These are phyloP conservation scores for Drosophila grimshawi DNA, from an alignment of 1,140 invertebrate genomes.

Conservation along the genomic window DNA sequence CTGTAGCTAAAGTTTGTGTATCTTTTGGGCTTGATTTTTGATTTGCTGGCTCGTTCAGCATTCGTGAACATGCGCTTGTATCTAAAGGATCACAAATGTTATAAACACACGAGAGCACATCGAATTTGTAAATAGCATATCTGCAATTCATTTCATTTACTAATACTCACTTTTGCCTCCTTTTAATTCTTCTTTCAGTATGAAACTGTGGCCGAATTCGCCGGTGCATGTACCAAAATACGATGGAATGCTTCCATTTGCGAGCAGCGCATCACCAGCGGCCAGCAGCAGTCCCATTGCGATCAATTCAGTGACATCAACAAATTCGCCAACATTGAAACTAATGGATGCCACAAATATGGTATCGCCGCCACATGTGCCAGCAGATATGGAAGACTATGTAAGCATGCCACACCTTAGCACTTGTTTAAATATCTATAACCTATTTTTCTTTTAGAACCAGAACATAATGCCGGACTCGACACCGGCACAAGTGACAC, in stretches of 20 bases:
- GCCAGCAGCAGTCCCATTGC: slow-evolving; percentile 79
- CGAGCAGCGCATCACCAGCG: slow-evolving; percentile 70
- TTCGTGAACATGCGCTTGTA: slow-evolving; percentile 76
- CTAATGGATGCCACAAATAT: slow-evolving; percentile 83
- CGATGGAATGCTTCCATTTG: slow-evolving; percentile 79
- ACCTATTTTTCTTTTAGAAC: slow-evolving; percentile 35
- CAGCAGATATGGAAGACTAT: slow-evolving; percentile 77
- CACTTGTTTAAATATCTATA: not conserved
- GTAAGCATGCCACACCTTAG: slow-evolving; percentile 50
- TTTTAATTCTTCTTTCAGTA: slow-evolving; percentile 47
- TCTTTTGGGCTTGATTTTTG: slow-evolving; percentile 18
- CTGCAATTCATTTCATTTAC: not conserved
- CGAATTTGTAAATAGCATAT: slow-evolving; percentile 49
- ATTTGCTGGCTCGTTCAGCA: slow-evolving; percentile 33
- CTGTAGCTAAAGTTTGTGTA: slow-evolving; percentile 22
- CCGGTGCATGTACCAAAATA: slow-evolving; percentile 84
- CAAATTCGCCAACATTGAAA: slow-evolving; percentile 82
- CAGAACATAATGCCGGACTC: slow-evolving; percentile 86
- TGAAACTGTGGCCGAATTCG: slow-evolving; percentile 84
- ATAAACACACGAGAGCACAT: slow-evolving; percentile 16
- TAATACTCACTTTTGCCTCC: not conserved
- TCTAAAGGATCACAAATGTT: slow-evolving; percentile 62
- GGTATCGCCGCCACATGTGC: slow-evolving; percentile 77
- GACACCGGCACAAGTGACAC: slow-evolving; percentile 88
- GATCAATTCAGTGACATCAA: slow-evolving; percentile 84